Conservation (phyloP, 37 sponge, comb jelly and placozoan genomes). For the Amphimedon queenslandica region DNA sequence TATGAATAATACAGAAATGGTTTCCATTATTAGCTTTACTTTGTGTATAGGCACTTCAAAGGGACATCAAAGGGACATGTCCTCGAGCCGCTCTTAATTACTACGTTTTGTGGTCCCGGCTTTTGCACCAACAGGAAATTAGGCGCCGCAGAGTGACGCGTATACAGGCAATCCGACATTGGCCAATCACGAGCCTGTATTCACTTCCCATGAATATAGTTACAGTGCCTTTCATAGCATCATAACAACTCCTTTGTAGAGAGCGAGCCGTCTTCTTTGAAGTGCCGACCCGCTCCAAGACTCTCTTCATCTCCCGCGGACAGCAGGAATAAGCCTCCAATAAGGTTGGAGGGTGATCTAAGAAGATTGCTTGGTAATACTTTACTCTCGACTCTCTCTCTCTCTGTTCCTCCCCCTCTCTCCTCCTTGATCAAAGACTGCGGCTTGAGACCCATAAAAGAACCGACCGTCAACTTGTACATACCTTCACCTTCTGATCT, state of each 20-base stretch:
- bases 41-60: too few relatives aligned
- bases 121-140: conserved; percentile 3
- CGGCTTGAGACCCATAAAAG: not conserved
- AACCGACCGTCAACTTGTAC: too few relatives aligned
- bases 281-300: not conserved
- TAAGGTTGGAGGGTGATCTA: not conserved
- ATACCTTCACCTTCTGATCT: not conserved
- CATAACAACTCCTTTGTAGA: not conserved
- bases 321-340: not conserved
- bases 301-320: not conserved
- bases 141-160: not conserved
- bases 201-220: not conserved
- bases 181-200: not conserved
- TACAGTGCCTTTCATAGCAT: not conserved
- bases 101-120: too few relatives aligned
- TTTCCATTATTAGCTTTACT: too few relatives aligned
- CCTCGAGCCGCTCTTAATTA: too few relatives aligned
- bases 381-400: not conserved
- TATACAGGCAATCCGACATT: not conserved
- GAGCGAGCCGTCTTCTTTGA: not conserved
- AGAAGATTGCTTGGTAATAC: not conserved
- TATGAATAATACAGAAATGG: too few relatives aligned
- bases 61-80: too few relatives aligned
- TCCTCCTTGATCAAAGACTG: conserved; percentile 1
- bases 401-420: not conserved